phyloP scores from a whole-genome alignment of 2,797 vertebrate species.

The Scomberomorus guttatus region DNA sequence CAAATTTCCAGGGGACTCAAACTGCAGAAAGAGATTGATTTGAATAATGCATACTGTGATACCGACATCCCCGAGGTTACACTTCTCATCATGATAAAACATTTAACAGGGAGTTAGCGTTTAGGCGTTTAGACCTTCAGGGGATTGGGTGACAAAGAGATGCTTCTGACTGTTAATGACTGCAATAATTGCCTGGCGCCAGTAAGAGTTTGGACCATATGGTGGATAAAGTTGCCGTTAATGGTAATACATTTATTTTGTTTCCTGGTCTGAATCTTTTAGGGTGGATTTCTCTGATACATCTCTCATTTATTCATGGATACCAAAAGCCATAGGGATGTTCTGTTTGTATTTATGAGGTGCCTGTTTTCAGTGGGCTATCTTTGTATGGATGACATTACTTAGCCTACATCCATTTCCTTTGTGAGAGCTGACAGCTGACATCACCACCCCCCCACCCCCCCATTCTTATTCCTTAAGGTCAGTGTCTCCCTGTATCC shows the following conservation, averaged over 20 bases:
- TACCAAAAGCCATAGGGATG: slow-evolving; percentile 7
- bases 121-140: slow-evolving; percentile 48
- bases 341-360: background rate
- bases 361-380: background rate
- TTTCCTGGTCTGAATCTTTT: background rate
- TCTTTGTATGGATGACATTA: slow-evolving; percentile 20
- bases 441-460: background rate
- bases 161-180: slow-evolving; percentile 43
- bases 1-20: slow-evolving; percentile 26
- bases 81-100: slow-evolving; percentile 66
- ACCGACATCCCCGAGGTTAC: slow-evolving; percentile 51
- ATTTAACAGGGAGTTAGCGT: slow-evolving; percentile 59
- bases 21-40: slow-evolving; percentile 34
- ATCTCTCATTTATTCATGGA: background rate
- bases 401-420: slow-evolving; percentile 18
- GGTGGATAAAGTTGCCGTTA: slow-evolving; percentile 17
- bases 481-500: slow-evolving; percentile 6
- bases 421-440: slow-evolving; percentile 24
- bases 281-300: too few relatives aligned
- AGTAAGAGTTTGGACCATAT: slow-evolving; percentile 18
- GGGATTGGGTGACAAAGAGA: slow-evolving; percentile 57
- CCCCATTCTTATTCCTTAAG: background rate
- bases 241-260: slow-evolving; percentile 7
- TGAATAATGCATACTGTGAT: slow-evolving; percentile 64
- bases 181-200: slow-evolving; percentile 26